These are phyloP conservation scores for Xiphorhynchus erythropygius DNA, from an alignment of 2,797 vertebrate species.

Conservation along the genomic window DNA sequence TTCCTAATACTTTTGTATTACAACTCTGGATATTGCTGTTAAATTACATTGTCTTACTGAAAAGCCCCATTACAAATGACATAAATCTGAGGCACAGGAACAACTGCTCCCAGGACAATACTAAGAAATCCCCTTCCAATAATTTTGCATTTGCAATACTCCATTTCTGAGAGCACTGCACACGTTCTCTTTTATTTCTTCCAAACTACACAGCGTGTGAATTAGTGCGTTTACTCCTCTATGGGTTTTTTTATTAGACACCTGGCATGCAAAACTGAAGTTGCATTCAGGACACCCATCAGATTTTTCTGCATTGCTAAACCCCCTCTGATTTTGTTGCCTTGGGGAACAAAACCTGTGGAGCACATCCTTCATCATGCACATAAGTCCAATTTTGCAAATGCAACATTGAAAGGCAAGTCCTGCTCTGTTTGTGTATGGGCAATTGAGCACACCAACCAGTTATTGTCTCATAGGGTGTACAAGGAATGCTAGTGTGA, in stretches of 20 bases:
- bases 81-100: background rate
- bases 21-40: conserved; percentile 17
- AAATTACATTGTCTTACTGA: conserved; percentile 2
- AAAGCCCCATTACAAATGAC: background rate
- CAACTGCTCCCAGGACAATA: background rate
- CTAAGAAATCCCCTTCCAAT: conserved; percentile 23
- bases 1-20: conserved; percentile 18
- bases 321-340: background rate
- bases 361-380: background rate
- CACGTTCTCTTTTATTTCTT: background rate
- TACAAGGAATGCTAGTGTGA: background rate
- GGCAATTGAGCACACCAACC: background rate
- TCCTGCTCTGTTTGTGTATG: background rate
- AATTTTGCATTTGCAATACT: background rate
- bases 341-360: background rate
- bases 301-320: background rate
- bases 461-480: background rate
- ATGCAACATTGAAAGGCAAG: background rate
- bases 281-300: background rate
- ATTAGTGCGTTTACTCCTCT: background rate
- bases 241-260: background rate
- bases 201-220: background rate
- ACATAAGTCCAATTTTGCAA: background rate
- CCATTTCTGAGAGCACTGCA: background rate
- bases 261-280: background rate